A percentile compares a stretch with the other conserved stretches of the same genome.
These are phyloP conservation scores for Synanthedon tipuliformis DNA, from an alignment of 2,888 invertebrate species.

Conservation along the genomic window DNA sequence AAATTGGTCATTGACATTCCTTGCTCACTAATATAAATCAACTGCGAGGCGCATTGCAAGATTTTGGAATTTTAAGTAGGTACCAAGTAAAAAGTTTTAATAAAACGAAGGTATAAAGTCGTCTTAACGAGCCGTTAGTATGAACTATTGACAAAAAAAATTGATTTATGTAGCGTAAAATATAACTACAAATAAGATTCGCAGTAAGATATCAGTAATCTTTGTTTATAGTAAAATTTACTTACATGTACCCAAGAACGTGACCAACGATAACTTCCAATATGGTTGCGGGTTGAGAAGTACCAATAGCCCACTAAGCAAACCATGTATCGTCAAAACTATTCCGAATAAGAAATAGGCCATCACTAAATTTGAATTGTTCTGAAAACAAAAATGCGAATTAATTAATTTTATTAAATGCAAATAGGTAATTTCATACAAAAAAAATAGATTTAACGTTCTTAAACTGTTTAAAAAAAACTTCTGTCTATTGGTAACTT, in stretches of 20 bases:
- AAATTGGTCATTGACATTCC: too few species aligned
- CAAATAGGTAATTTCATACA: neutral
- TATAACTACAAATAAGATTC: neutral
- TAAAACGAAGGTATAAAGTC: too few species aligned
- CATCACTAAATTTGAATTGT: slow-evolving; percentile 1
- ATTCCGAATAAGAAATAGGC: slow-evolving; percentile 2
- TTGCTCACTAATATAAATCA: too few species aligned
- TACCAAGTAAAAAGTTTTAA: too few species aligned
- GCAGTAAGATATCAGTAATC: neutral
- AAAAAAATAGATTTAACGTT: neutral
- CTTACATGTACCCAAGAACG: slow-evolving; percentile 1
- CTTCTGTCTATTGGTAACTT: too few species aligned
- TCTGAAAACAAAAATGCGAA: neutral
- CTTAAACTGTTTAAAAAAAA: neutral
- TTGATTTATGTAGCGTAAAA: neutral
- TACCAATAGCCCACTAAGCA: slow-evolving; percentile 1
- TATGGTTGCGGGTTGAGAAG: neutral
- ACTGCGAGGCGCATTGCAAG: too few species aligned
- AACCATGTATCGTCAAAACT: neutral
- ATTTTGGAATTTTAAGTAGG: too few species aligned
- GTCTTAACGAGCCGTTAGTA: too few species aligned
- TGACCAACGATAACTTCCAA: neutral
- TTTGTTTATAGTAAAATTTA: neutral
- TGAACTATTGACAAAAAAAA: too few species aligned
- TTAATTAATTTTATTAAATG: neutral